Percentiles rank a stretch among this genome's conserved stretches.
phyloP scores from a whole-genome alignment of 2,888 invertebrate genomes.

The Tetropium fuscum region DNA sequence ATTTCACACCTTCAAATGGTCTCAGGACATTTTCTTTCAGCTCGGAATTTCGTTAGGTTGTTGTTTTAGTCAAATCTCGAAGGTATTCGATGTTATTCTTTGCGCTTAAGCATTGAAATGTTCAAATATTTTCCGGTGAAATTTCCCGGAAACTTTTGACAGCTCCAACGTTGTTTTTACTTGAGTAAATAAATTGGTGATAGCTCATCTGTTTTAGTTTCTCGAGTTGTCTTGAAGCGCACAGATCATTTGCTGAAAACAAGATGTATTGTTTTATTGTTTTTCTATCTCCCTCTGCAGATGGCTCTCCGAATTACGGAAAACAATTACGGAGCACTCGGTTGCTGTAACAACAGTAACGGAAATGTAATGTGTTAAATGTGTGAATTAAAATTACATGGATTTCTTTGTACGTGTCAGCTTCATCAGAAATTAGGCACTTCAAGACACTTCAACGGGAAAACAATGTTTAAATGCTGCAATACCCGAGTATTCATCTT shows the following conservation, averaged over 20 bases:
- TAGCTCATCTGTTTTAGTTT: slow-evolving; percentile 37
- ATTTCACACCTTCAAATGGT: slow-evolving; percentile 17
- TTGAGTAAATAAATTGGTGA: slow-evolving; percentile 39
- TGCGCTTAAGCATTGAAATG: slow-evolving; percentile 30
- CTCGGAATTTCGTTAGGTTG: slow-evolving; percentile 31
- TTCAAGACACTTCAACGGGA: too few species aligned
- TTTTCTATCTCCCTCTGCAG: slow-evolving; percentile 8
- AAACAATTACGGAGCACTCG: too few species aligned
- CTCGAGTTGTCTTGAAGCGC: slow-evolving; percentile 10
- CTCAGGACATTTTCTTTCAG: slow-evolving; percentile 12
- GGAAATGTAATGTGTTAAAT: too few species aligned
- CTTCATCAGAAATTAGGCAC: too few species aligned
- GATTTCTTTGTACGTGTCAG: too few species aligned
- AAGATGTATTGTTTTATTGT: slow-evolving; percentile 27
- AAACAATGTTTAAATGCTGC: too few species aligned
- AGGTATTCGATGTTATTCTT: slow-evolving; percentile 41
- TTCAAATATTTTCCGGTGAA: slow-evolving; percentile 38
- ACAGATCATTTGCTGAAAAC: slow-evolving; percentile 21
- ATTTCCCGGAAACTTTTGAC: slow-evolving; percentile 36
- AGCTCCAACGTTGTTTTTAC: slow-evolving; percentile 36
- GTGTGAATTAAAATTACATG: too few species aligned
- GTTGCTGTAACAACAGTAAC: too few species aligned
- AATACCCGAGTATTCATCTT: too few species aligned
- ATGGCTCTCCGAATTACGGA: too few species aligned
- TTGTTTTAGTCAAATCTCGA: slow-evolving; percentile 43